Conservation (phyloP, 2,797 vertebrate genomes). For the Eidolon dupreanum region DNA sequence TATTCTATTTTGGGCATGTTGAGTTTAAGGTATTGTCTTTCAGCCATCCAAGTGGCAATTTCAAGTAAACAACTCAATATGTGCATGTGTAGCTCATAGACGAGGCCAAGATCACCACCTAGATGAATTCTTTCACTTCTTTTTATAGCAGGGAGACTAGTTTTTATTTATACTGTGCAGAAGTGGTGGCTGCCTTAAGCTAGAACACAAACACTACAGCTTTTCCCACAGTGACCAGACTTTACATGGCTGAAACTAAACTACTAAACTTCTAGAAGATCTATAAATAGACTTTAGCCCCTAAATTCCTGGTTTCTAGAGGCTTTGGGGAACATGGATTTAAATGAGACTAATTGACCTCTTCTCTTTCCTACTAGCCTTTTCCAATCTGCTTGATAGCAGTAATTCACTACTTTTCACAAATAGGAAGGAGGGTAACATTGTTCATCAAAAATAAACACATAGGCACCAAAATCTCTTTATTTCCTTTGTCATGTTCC, state of each 20-base stretch:
- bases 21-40: not conserved
- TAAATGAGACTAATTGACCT: not conserved
- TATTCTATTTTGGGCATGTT: not conserved
- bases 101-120: not conserved
- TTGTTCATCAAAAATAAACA: constrained; percentile 23
- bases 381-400: not conserved
- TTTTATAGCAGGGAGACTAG: not conserved
- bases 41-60: not conserved
- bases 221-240: not conserved
- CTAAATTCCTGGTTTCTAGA: not conserved
- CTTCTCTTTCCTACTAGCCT: not conserved
- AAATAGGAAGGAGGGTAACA: not conserved
- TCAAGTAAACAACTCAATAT: not conserved
- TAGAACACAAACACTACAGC: not conserved
- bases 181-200: not conserved
- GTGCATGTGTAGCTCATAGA: not conserved
- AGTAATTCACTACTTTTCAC: not conserved
- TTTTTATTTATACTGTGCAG: not conserved
- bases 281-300: not conserved
- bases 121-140: not conserved
- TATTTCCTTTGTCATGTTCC: not conserved
- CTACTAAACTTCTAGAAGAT: not conserved
- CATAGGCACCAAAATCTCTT: not conserved
- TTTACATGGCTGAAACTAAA: constrained; percentile 29
- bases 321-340: not conserved